Base-by-base conservation (phyloP, 1,140 invertebrate species). In the Lepidurus arcticus region DNA sequence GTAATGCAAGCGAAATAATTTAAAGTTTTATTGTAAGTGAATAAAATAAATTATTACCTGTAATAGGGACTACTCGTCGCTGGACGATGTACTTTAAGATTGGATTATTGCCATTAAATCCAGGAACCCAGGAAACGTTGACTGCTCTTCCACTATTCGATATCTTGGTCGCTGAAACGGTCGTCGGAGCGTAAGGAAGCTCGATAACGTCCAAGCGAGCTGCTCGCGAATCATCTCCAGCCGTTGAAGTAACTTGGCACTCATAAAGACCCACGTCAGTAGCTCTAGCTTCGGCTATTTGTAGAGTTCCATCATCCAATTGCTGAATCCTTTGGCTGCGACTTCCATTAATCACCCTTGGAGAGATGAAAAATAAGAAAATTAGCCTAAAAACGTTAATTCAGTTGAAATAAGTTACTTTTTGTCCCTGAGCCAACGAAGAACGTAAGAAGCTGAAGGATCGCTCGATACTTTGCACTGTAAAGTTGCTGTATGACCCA, bases 71-170 rank as follows among this genome's bases (percentile, higher is more conserved):
- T 82, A 94, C 92, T 81, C 94, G 88, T 84, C 92, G 93, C 84
- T 98, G 94, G 42, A 99, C 89, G 80, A 97, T 95, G 85, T 93
- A 98, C 83, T 97, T 95, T 78, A 93, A 89, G 74, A 98, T 94
- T 1, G 94, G 94, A 84, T 94, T 97, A 84, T 99, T 98, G 65
- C 98, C 98, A 87, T 99, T 94, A 85, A 98, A 99, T 11, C 94
- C 94, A 0, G 94, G 92, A 9, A 92, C 92, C 97, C 97, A 99
- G 13, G 91, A 92, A 1, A 99, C 90, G 84, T 97, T 96, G 45
- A 98, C 94, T 13, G 85, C 85, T 80, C 84, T 65, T 80, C 78
- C 34, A 80, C 74, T 47, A 44, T 82, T 80, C 44, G 82, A 79
- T 9, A 86, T 81, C 24, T 94, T 87, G 74, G 86, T 84, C 1